Conservation (phyloP, 1,140 invertebrate species). For the Harpegnathos saltator region DNA sequence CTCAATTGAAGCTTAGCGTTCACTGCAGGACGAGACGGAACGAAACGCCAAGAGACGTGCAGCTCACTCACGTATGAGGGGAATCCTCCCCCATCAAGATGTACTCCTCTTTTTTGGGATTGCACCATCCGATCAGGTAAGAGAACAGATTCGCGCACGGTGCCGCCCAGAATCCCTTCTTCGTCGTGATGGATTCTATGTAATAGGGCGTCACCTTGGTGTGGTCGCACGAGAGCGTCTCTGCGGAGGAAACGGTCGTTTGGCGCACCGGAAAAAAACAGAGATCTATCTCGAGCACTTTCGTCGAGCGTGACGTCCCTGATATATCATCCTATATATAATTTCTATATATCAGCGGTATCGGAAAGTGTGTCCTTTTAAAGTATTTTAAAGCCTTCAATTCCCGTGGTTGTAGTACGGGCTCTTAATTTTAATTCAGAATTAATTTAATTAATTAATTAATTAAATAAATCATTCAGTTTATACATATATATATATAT, state of each 20-base stretch:
- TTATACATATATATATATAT: too few relatives aligned
- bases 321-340: too few relatives aligned
- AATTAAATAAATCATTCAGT: too few relatives aligned
- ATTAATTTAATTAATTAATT: too few relatives aligned
- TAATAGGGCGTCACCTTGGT: slow-evolving; percentile 95
- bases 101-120: slow-evolving; percentile 91
- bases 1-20: too few relatives aligned
- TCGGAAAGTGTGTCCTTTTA: too few relatives aligned
- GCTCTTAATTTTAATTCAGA: too few relatives aligned
- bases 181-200: slow-evolving; percentile 93
- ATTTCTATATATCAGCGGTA: too few relatives aligned
- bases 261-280: not conserved
- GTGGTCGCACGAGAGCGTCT: slow-evolving; percentile 94
- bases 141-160: slow-evolving; percentile 92
- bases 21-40: too few relatives aligned
- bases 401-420: too few relatives aligned
- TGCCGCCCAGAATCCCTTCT: slow-evolving; percentile 92
- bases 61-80: slow-evolving; percentile 88
- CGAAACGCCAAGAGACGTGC: not conserved
- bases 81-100: slow-evolving; percentile 94
- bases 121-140: slow-evolving; percentile 93
- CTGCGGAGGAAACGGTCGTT: slow-evolving; percentile 84
- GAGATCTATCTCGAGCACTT: not conserved
- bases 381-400: too few relatives aligned
- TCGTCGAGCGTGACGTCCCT: too few relatives aligned